Base-by-base conservation (phyloP, 2,888 invertebrate genomes). In the Gibbula magus region DNA sequence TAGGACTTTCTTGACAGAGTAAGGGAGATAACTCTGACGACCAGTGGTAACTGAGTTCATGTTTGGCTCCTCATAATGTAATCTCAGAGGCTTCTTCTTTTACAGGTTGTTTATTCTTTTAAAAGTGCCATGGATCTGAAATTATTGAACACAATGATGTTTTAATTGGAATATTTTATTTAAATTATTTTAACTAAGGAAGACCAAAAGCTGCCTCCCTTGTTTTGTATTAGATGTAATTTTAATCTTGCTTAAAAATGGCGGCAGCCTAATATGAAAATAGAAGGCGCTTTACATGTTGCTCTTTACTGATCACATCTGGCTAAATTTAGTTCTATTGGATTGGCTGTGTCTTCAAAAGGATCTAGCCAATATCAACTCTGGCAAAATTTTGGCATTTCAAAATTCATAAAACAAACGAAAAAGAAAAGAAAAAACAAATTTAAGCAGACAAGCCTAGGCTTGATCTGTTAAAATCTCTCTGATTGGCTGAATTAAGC, bases 121-220 rank as follows among this genome's bases (percentile, higher is more conserved):
- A 56, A 56, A 39, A 70, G 70, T 70, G 39, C 70, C 70, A 61
- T 61, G 29, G 70, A 32, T 70, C 35, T 70, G 70, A 70, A 70
- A 39, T 70, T 39, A 35, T 39, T 70, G 29, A 39, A 70, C 20
- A 54, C 54, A 22, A 22, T 56, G 3, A 56, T n/a, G 20, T 56
- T 56, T 56, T 56, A 56, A 56, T 56, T 56, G 4, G 4, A 20
- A 22, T 20, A 22, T 56, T 56, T 56, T 56, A 25, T 56, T 25
- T 5, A 8, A 56, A 25, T 56, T 20, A 22, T 56, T 56, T 56
- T 56, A 22, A 22, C n/a, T 56, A 56, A 25, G 56, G 10, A 45
- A 45, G 45, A 45, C 56, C 22, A 56, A 20, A 56, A 56, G 25
- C 56, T 20, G 25, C 56, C 56, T 56, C 20, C 25, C 22, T 56